These are phyloP conservation scores for Oryzias celebensis DNA, from an alignment of 2,113 vertebrate species.

Conservation along the genomic window DNA sequence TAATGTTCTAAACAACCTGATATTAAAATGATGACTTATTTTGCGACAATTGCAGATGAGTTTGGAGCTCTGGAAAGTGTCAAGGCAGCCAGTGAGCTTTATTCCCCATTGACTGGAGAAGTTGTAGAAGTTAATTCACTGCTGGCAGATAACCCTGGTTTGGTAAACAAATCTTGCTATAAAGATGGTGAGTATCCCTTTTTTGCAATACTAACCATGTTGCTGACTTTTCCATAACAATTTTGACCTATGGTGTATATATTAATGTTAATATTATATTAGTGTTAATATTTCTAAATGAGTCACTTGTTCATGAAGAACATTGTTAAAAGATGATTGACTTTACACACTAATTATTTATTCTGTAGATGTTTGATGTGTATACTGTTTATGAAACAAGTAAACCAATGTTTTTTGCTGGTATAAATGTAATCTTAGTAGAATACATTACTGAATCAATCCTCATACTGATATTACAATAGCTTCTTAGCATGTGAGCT, in stretches of 20 bases:
- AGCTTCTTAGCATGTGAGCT: too few species aligned
- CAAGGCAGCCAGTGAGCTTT: constrained; percentile 97
- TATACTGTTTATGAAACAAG: background rate
- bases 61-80: constrained; percentile 98
- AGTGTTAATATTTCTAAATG: too few species aligned
- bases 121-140: constrained; percentile 89
- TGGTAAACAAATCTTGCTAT: constrained; percentile 98
- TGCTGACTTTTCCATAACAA: background rate
- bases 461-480: too few species aligned
- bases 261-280: too few species aligned
- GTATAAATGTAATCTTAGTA: background rate
- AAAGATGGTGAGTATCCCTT: constrained; percentile 84
- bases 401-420: background rate
- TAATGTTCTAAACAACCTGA: background rate
- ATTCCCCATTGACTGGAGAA: constrained; percentile 92
- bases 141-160: constrained; percentile 90
- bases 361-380: background rate
- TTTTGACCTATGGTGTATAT: too few species aligned
- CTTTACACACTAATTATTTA: background rate
- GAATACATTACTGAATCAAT: too few species aligned
- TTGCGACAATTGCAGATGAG: constrained; percentile 81
- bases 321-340: background rate
- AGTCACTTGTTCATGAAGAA: background rate
- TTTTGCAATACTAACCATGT: background rate
- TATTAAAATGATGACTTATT: background rate